Evolutionary conservation across 2,797 vertebrate genomes (phyloP), one percentile per base, ranked within the genome.

Genomic region (Triplophysa bombifrons): DNA sequence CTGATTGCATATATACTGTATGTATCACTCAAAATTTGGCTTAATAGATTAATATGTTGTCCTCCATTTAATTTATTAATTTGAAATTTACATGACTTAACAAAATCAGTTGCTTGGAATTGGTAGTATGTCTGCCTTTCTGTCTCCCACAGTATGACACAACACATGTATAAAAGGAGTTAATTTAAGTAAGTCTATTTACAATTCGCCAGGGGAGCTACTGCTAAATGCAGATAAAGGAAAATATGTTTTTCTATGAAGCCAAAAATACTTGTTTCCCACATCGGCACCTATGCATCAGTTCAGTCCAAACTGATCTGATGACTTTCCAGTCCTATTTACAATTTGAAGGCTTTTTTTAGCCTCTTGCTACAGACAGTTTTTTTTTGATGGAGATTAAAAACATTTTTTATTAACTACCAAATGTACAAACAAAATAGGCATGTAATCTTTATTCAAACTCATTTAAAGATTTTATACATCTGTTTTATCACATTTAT

Each of bases 331-430:
- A 53, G 19, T 9, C 2, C 48, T 22, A 16, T 53, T 65, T 13
- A 20, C 48, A 75, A 66, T 66, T 68, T 53, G 44, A 68, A 20
- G 20, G 46, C 46, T 76, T 67, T 76, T 67, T n/a, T 22, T 9
- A 56, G 53, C 14, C 14, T 58, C n/a, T 19, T 4, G 44, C 34
- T 38, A 38, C 34, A 46, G 44, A 46, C 44, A 46, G 44, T 30
- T 30, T 30, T 30, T 30, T 30, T 30, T 30, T 30, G 27, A 30
- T 30, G 27, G 27, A 30, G 27, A n/a, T 30, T 3, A 4, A 30
- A 30, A 30, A 27, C 2, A 27, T 27, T 27, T 27, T 27, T 27
- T 27, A 27, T 27, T 2, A 27, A 27, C 27, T 27, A 27, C 3
- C 27, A 27, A 27, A 27, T 30, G 27, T 30, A 30, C 27, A 30